A percentile compares a stretch with the other conserved stretches of the same genome.
phyloP scores from a whole-genome alignment of 2,888 invertebrate genomes.

The Leptinotarsa haldemani region DNA sequence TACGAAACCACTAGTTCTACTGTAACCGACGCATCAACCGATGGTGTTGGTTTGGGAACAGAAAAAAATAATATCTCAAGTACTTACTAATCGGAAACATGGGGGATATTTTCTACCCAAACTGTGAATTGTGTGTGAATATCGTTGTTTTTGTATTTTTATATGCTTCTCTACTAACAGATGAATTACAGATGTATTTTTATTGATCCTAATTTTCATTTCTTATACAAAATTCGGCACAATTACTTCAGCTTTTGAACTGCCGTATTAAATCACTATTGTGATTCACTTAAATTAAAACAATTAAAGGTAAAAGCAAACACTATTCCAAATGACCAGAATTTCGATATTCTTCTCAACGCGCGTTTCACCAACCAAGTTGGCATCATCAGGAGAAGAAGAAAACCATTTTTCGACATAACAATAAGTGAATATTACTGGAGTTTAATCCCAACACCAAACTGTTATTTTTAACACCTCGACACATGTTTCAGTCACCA shows the following conservation, averaged over 20 bases:
- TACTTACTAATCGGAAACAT: slow-evolving; percentile 20
- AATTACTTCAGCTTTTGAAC: not conserved
- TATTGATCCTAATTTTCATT: not conserved
- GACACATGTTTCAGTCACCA: too few species aligned
- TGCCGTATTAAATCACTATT: too few species aligned
- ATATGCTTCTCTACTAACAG: slow-evolving; percentile 27
- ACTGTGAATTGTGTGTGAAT: slow-evolving; percentile 10
- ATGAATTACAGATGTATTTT: slow-evolving; percentile 11
- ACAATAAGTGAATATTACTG: too few species aligned
- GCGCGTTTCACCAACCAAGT: too few species aligned
- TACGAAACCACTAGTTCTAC: slow-evolving; percentile 13
- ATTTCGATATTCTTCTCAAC: too few species aligned
- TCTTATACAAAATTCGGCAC: not conserved
- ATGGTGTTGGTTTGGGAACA: not conserved
- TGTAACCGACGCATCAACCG: slow-evolving; percentile 1
- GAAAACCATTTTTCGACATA: too few species aligned
- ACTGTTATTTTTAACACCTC: too few species aligned
- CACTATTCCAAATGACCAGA: too few species aligned
- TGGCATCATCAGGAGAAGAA: too few species aligned
- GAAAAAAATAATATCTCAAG: slow-evolving; percentile 11
- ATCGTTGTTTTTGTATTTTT: slow-evolving; percentile 22
- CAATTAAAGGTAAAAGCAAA: too few species aligned
- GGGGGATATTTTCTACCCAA: not conserved
- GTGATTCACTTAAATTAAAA: too few species aligned
- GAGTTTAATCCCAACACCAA: too few species aligned